Base-by-base conservation (phyloP, 2,113 vertebrate species). In the Mungos mungo region DNA sequence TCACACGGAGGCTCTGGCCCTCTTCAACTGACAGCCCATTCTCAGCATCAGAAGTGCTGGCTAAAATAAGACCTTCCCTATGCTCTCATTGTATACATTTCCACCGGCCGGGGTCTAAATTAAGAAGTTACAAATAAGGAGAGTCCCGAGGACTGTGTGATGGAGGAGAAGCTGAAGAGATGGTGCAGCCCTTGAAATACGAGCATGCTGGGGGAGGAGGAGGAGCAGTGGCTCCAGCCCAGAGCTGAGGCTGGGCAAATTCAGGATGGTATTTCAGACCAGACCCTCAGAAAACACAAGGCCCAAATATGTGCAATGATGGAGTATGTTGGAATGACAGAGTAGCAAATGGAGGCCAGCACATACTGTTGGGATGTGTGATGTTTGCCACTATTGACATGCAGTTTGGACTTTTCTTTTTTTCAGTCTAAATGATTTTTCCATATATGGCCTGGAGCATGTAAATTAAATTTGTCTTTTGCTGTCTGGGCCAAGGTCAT, bases 51-150 rank as follows among this genome's bases (percentile, higher is more conserved):
- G 54, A 82, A 95, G 83, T 96, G 88, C 83, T 95, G 90, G 95
- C 95, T 96, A 83, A 93, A 93, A 87, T 96, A 93, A 97, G 96
- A 83, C 92, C 80, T 88, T 94, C 60, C 33, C 31, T 95, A 35
- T 60, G 74, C 57, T 85, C 68, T 85, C 72, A 76, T 2, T 97
- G 97, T 97, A 77, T 97, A 97, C 95, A 97, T 97, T 96, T 97
- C 94, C 87, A 1, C 90, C 68, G 47, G 83, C 79, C 57, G 65
- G 76, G 77, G 25, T 96, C 95, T 97, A 96, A 96, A 97, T 97
- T 96, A 96, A 96, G 97, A 97, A 66, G 79, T 95, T 96, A 95
- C 96, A 97, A 97, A 98, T 97, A 97, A 97, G 95, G 96, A 97
- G 89, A 93, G 50, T 66, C 96, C 57, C 0, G 57, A 83, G 81